These are phyloP conservation scores for Trichogramma dendrolimi DNA, from an alignment of 2,888 invertebrate species.

Conservation along the genomic window DNA sequence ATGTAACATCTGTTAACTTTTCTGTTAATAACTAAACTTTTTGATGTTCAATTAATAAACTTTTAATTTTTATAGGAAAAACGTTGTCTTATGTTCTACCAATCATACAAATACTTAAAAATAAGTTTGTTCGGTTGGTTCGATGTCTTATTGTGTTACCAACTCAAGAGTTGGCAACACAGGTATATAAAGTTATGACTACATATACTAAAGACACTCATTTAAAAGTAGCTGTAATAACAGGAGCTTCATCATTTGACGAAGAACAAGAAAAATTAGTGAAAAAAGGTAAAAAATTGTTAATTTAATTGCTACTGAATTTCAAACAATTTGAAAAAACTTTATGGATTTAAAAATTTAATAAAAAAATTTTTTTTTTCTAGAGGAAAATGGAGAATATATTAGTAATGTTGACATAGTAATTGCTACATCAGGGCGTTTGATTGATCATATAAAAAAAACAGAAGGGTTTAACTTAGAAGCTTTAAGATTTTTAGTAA, in stretches of 20 bases:
- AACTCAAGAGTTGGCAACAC: constrained; percentile 84
- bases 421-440: constrained; percentile 87
- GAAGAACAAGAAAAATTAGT: constrained; percentile 60
- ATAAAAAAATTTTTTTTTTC: constrained; percentile 36
- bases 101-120: constrained; percentile 66
- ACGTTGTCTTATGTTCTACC: constrained; percentile 92
- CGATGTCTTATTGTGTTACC: constrained; percentile 89
- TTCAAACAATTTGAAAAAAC: not conserved
- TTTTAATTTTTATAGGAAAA: constrained; percentile 55
- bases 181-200: constrained; percentile 80
- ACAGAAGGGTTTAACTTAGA: constrained; percentile 75
- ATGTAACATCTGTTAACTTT: constrained; percentile 10
- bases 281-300: constrained; percentile 42
- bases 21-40: not conserved
- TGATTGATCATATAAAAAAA: constrained; percentile 85
- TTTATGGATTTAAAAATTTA: not conserved
- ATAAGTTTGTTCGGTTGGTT: constrained; percentile 63
- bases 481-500: constrained; percentile 73
- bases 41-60: constrained; percentile 4
- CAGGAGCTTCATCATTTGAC: constrained; percentile 65
- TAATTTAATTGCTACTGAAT: constrained; percentile 7
- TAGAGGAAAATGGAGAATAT: constrained; percentile 59
- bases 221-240: constrained; percentile 67
- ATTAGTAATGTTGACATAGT: constrained; percentile 74
- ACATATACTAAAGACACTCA: constrained; percentile 65